phyloP scores from a whole-genome alignment of 92 coral and sea anemone species.

The Micromussa lordhowensis region DNA sequence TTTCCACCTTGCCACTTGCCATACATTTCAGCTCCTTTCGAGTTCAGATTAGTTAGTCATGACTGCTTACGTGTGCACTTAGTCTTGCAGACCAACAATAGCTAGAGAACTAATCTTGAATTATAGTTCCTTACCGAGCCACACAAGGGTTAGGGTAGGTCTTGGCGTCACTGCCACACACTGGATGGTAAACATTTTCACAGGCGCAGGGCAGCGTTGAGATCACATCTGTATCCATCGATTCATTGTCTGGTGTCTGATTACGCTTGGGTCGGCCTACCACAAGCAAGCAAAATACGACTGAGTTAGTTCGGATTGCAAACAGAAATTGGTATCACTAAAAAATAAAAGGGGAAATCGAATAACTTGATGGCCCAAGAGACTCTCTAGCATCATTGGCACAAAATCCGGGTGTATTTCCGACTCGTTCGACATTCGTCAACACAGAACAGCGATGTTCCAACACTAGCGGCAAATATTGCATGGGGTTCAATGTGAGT shows the following conservation, averaged over 20 bases:
- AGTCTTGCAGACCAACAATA: not conserved
- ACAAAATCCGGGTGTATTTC: not conserved
- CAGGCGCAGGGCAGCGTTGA: slow-evolving; percentile 89
- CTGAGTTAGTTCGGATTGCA: not conserved
- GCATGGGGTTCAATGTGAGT: too few relatives aligned
- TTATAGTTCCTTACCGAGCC: slow-evolving; percentile 71
- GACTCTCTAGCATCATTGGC: too few relatives aligned
- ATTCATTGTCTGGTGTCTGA: slow-evolving; percentile 75
- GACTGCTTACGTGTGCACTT: not conserved
- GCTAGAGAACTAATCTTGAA: not conserved
- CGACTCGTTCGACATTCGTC: too few relatives aligned
- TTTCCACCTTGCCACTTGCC: not conserved
- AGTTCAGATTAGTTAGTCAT: not conserved
- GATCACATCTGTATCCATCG: slow-evolving; percentile 50
- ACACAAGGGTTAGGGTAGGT: slow-evolving; percentile 91
- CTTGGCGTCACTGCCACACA: slow-evolving; percentile 86
- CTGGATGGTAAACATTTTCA: slow-evolving; percentile 68
- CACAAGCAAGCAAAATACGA: not conserved
- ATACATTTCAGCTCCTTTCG: not conserved
- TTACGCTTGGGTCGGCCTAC: slow-evolving; percentile 92
- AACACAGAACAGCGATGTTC: too few relatives aligned
- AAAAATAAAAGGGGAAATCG: not conserved
- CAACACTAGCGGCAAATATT: too few relatives aligned
- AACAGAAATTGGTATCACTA: not conserved
- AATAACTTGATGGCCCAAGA: not conserved